Conservation (phyloP, 2,797 vertebrate species). For the Acanthurus leucopareius region DNA sequence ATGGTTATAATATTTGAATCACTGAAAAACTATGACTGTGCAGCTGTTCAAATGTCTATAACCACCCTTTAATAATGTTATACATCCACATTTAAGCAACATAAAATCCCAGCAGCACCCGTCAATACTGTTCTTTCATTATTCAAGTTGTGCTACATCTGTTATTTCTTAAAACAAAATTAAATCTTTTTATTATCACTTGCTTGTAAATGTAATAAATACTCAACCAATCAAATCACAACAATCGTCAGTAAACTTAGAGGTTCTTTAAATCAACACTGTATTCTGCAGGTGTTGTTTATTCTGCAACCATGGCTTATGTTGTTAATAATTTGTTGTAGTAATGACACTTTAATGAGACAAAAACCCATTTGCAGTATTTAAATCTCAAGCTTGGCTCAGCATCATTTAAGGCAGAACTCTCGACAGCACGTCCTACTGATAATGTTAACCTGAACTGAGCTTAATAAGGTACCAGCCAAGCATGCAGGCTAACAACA, state of each 20-base stretch:
- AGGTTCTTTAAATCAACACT: background rate
- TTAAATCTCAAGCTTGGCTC: background rate
- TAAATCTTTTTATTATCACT: background rate
- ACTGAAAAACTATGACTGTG: background rate
- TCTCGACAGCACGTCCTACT: background rate
- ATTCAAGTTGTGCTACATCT: background rate
- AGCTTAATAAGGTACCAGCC: slow-evolving; percentile 1
- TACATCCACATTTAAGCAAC: background rate
- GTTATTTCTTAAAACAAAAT: background rate
- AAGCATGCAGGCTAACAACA: slow-evolving; percentile 23
- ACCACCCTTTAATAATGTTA: background rate
- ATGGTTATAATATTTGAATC: background rate
- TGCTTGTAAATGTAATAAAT: slow-evolving; percentile 34
- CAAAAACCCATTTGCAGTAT: background rate
- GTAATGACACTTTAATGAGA: background rate
- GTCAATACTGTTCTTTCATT: background rate
- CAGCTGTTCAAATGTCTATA: background rate
- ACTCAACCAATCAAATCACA: background rate
- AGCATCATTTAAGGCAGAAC: background rate
- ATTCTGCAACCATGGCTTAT: background rate
- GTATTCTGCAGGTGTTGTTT: background rate
- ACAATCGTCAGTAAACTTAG: background rate
- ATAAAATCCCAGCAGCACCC: too few species aligned
- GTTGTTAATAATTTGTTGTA: background rate
- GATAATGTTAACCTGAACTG: background rate